Base-by-base conservation (phyloP, 2,888 invertebrate species). In the Tachystola acroxantha region DNA sequence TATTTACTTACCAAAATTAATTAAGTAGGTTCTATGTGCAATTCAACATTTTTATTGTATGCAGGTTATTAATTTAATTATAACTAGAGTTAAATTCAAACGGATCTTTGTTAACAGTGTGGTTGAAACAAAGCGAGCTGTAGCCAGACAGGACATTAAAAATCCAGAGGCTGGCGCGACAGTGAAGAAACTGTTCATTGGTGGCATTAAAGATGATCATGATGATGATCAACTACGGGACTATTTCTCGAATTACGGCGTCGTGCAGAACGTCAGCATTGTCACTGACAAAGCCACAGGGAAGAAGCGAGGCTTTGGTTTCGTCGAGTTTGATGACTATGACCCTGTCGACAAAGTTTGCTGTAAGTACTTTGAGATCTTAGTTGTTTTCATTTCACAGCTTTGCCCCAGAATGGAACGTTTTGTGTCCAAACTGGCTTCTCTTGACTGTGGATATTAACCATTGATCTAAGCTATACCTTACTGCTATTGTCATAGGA, bases 301-400 rank as follows among this genome's bases (percentile, higher is more conserved):
- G 36, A 97, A 97, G 75, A 96, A 95, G 56, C 90, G 98, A 55
- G 98, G 98, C 3, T 99, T 98, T 75, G 98, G 96, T 14, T 99
- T 98, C 72, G 94, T 99, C 24, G 97, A 97, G 72, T 99, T 97
- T 72, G 96, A 97, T 64, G 98, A 99, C 71, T 97, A 97, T 65
- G 98, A 99, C 78, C 94, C 97, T 2, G 98, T 98, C 38, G 98
- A 98, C 72, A 98, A 98, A 89, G 94, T 97, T 70, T 96, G 96
- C 64, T 91, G 96, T 96, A 88, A 94, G 96, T 93, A 60, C 56
- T 9, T 28, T n/a, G 4, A 5, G 7, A 14, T n/a, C 24, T 24
- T 7, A n/a, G 1, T 16, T 16, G 16, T 16, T 4, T 32, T 36
- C 22, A 22, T 26, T 5, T 77, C 84, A 85, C 85, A 86, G 73